Percentiles rank a stretch among this genome's conserved stretches.
Evolutionary conservation across 2,888 invertebrate species (phyloP).

Genomic region (Thalpophila matura): DNA sequence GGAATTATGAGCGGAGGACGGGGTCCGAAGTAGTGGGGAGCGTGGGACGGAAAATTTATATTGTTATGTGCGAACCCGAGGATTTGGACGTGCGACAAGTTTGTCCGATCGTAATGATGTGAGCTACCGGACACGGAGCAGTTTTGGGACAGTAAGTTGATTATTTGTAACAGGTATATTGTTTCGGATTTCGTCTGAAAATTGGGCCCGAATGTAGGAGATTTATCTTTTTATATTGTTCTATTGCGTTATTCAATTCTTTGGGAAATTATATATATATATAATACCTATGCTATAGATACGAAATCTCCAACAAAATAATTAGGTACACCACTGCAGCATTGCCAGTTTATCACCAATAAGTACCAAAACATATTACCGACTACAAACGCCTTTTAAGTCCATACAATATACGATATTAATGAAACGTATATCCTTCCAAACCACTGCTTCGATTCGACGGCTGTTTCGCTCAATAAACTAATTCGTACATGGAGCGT

Average conservation of each 20-base stretch:
- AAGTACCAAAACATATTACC: not conserved
- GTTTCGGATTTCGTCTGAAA: not conserved
- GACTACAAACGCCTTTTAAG: not conserved
- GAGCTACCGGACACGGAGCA: constrained; percentile 38
- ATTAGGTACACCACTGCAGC: too few species aligned
- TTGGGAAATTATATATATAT: too few species aligned
- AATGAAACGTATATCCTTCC: constrained; percentile 55
- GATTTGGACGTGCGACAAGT: constrained; percentile 44
- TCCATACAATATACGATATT: constrained; percentile 23
- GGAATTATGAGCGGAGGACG: constrained; percentile 68
- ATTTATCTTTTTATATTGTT: constrained; percentile 12
- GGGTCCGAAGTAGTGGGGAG: constrained; percentile 49
- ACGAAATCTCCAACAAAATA: not conserved
- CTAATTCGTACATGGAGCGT: constrained; percentile 60
- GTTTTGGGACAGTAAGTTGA: constrained; percentile 42
- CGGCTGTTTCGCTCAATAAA: constrained; percentile 61
- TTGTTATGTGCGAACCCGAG: constrained; percentile 55
- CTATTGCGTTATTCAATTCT: not conserved
- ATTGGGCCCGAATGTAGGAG: not conserved
- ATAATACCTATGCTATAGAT: too few species aligned
- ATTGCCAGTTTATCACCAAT: not conserved
- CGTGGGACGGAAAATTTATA: constrained; percentile 58
- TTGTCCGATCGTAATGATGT: constrained; percentile 47
- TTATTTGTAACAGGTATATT: constrained; percentile 29
- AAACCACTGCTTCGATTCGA: constrained; percentile 38